These are phyloP conservation scores for Ruditapes philippinarum DNA, from an alignment of 1,140 invertebrate species.

Conservation along the genomic window DNA sequence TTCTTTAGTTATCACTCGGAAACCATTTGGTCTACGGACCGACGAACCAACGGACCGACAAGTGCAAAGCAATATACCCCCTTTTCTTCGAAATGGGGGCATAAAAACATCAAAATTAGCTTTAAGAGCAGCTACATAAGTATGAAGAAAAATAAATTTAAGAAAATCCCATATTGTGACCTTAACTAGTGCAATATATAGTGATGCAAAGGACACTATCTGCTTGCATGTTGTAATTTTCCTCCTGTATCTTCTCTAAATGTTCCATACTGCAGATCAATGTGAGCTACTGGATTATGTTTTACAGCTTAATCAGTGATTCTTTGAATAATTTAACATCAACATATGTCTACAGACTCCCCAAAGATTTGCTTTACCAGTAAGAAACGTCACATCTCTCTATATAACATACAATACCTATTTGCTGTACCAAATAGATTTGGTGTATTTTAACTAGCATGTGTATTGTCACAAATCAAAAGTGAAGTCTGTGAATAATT, in stretches of 20 bases:
- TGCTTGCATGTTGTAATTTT: too few species aligned
- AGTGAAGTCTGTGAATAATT: not conserved
- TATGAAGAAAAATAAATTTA: too few species aligned
- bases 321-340: conserved; percentile 25
- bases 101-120: too few species aligned
- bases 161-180: too few species aligned
- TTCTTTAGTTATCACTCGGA: too few species aligned
- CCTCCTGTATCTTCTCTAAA: not conserved
- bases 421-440: not conserved
- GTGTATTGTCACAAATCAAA: not conserved
- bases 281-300: not conserved
- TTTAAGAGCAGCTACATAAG: too few species aligned
- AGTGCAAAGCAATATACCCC: too few species aligned
- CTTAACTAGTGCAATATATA: too few species aligned
- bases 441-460: not conserved
- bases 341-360: conserved; percentile 14
- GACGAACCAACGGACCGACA: too few species aligned
- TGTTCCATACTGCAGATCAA: not conserved
- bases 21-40: too few species aligned
- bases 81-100: too few species aligned
- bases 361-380: not conserved
- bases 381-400: not conserved
- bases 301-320: not conserved
- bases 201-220: too few species aligned
- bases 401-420: not conserved